These are phyloP conservation scores for Calyptomena viridis DNA, from an alignment of 2,113 vertebrate species.

Conservation along the genomic window DNA sequence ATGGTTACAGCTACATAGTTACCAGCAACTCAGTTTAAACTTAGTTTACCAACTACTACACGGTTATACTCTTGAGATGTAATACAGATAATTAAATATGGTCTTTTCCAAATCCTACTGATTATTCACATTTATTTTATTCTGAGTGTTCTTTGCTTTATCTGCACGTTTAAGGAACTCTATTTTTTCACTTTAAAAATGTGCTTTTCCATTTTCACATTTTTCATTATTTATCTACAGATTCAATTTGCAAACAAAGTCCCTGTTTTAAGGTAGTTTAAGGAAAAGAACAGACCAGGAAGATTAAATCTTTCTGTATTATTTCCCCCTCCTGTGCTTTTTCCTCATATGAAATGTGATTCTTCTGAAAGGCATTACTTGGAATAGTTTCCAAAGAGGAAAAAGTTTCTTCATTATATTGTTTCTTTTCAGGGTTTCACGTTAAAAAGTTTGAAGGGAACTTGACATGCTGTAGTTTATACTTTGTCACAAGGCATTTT, in stretches of 20 bases:
- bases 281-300: background rate
- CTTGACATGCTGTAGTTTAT: background rate
- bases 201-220: background rate
- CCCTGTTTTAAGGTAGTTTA: background rate
- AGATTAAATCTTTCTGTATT: background rate
- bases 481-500: background rate
- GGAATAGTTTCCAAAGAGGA: background rate
- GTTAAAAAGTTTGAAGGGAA: background rate
- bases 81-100: background rate
- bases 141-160: background rate
- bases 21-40: background rate
- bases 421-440: background rate
- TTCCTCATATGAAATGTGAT: background rate
- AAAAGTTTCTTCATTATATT: background rate
- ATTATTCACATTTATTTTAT: background rate
- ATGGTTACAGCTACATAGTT: background rate
- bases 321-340: background rate
- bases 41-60: background rate
- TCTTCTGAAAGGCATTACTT: background rate
- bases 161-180: background rate
- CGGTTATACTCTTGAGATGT: background rate
- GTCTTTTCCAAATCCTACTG: background rate
- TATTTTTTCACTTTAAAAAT: background rate
- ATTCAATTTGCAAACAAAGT: background rate
- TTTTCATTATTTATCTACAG: background rate